Evolutionary conservation across 2,113 vertebrate genomes (phyloP).

Genomic region (Saccopteryx leptura): DNA sequence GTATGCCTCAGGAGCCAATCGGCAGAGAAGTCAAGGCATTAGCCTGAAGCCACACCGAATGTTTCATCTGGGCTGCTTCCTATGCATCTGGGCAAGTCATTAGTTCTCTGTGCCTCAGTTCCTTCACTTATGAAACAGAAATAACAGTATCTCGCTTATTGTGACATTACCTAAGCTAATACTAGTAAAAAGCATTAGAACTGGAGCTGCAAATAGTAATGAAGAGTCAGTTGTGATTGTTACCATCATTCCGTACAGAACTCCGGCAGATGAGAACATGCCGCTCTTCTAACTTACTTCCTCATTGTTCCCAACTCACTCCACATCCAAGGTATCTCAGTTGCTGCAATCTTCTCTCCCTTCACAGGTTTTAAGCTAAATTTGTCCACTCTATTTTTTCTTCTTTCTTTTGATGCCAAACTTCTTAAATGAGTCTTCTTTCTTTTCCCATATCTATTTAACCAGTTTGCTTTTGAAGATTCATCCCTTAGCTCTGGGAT

Average conservation of each 20-base stretch:
- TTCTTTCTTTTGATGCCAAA: constrained; percentile 6
- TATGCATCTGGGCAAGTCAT: not conserved
- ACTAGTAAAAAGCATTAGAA: not conserved
- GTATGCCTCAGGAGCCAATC: not conserved
- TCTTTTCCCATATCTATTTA: not conserved
- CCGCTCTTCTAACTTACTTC: not conserved
- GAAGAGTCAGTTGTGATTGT: not conserved
- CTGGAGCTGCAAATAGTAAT: not conserved
- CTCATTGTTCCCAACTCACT: not conserved
- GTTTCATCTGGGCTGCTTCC: not conserved
- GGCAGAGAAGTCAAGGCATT: not conserved
- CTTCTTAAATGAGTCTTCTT: not conserved
- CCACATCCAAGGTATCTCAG: not conserved
- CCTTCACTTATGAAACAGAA: not conserved
- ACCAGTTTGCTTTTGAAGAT: constrained; percentile 7
- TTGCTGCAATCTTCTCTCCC: not conserved
- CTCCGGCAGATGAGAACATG: not conserved
- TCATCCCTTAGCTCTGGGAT: not conserved
- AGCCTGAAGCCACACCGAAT: not conserved
- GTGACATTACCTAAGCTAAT: not conserved
- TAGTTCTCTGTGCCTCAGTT: not conserved
- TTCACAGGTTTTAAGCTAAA: constrained; percentile 6
- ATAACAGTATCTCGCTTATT: not conserved
- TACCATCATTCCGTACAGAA: not conserved
- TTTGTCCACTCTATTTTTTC: not conserved